Base-by-base conservation (phyloP, 2,888 invertebrate genomes). In the Malthinus flaveolus region DNA sequence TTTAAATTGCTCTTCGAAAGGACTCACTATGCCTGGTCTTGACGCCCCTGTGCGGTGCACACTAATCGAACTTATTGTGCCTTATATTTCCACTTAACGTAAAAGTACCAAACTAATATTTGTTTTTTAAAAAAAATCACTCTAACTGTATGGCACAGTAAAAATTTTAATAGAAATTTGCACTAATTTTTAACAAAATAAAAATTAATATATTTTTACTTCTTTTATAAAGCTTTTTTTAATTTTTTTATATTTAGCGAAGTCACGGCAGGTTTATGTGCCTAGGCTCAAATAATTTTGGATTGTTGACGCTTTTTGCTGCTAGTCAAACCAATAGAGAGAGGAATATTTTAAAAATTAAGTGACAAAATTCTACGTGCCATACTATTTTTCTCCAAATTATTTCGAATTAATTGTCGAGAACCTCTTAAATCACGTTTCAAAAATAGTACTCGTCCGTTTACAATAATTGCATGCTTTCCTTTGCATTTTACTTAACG, bases 251-350 rank as follows among this genome's bases (percentile, higher is more conserved):
- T 23, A 36, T 46, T 36, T 36, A 23, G 42, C 23, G 44, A 48
- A 44, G 42, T 39, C 6, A 59, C 33, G 50, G 9, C 49, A 46
- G 46, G 34, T 33, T 31, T 46, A 47, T 46, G 44, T 45, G 60
- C 55, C 39, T 53, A 57, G 60, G 60, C 52, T 39, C 45, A 59
- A 51, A 45, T 44, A 56, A 56, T 62, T 52, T 59, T 46, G 9
- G 39, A 56, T 34, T 52, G 58, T 47, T 45, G 48, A 58, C 46
- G 63, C 65, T 66, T 67, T 68, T 72, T 73, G 73, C 74, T 72
- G 74, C 72, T 74, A 73, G 73, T 71, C 69, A 71, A 71, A 71
- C 73, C 71, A 72, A 70, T 60, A 59, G 48, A 23, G 23, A 23
- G 23, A 23, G 23, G 23, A 56, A 39, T 42, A 32, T 35, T 35